A percentile compares a stretch with the other conserved stretches of the same genome.
Conservation (phyloP, 2,888 invertebrate genomes). For the Drosophila cracens region DNA sequence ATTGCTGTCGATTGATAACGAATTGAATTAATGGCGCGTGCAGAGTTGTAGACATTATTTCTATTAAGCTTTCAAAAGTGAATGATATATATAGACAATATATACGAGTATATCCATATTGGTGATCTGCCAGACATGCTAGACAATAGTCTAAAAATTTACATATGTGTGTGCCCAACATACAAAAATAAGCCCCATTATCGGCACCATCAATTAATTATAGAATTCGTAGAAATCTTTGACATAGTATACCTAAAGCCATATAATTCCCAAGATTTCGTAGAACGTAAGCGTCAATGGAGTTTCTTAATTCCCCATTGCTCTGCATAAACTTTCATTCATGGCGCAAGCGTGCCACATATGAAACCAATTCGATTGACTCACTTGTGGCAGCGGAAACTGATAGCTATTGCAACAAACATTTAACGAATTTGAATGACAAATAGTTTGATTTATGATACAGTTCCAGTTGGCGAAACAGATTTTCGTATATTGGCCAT, state of each 20-base stretch:
- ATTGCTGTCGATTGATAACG: conserved; percentile 32
- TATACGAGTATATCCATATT: not conserved
- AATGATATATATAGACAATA: not conserved
- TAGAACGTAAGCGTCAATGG: conserved; percentile 1
- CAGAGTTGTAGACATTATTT: conserved; percentile 13
- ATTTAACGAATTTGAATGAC: conserved; percentile 47
- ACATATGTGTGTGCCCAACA: not conserved
- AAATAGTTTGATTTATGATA: conserved; percentile 33
- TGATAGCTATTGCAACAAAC: conserved; percentile 32
- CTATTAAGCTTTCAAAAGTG: conserved; percentile 1
- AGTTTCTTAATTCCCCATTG: conserved; percentile 11
- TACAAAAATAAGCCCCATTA: not conserved
- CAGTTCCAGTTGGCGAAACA: not conserved
- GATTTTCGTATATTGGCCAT: not conserved
- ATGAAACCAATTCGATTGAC: conserved; percentile 38
- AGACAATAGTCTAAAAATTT: not conserved
- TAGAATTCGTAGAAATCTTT: conserved; percentile 1
- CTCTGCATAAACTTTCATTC: conserved; percentile 20
- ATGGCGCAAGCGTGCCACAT: conserved; percentile 34
- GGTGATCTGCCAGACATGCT: not conserved
- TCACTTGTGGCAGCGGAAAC: conserved; percentile 11
- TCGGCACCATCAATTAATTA: not conserved
- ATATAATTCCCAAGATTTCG: not conserved
- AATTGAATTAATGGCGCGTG: conserved; percentile 39
- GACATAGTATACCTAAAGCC: not conserved